Evolutionary conservation across 2,888 invertebrate genomes (phyloP).

Genomic region (Cristatella mucedo): DNA sequence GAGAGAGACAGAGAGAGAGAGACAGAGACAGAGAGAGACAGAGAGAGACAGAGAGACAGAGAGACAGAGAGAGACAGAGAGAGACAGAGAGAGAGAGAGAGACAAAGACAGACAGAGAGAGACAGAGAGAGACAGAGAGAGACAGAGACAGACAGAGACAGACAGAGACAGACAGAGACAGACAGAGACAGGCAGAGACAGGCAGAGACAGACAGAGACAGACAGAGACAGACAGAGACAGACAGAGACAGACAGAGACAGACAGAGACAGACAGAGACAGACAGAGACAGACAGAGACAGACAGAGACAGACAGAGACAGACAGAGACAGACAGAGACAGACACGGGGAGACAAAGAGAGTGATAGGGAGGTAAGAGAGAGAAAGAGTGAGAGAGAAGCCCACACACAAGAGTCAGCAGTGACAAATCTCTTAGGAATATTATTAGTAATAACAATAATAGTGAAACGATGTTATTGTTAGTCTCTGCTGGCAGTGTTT

Average conservation of each 20-base stretch:
- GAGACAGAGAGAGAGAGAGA: background rate
- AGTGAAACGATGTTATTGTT: too few species aligned
- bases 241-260: background rate
- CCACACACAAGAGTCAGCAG: too few species aligned
- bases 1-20: background rate
- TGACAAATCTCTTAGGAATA: too few species aligned
- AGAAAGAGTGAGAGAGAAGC: too few species aligned
- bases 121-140: slow-evolving; percentile 1
- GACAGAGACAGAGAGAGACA: background rate
- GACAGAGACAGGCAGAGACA: background rate
- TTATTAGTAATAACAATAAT: too few species aligned
- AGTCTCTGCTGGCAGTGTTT: too few species aligned
- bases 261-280: background rate
- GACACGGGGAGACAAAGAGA: background rate
- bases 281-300: background rate
- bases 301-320: background rate
- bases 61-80: background rate
- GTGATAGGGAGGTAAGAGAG: background rate
- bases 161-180: background rate
- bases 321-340: background rate
- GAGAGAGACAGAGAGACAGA: background rate
- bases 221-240: background rate
- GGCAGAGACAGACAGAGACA: background rate
- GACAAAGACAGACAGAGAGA: background rate
- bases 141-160: background rate